Evolutionary conservation across 2,888 invertebrate species (phyloP).

Genomic region (Idaea dimidiata): DNA sequence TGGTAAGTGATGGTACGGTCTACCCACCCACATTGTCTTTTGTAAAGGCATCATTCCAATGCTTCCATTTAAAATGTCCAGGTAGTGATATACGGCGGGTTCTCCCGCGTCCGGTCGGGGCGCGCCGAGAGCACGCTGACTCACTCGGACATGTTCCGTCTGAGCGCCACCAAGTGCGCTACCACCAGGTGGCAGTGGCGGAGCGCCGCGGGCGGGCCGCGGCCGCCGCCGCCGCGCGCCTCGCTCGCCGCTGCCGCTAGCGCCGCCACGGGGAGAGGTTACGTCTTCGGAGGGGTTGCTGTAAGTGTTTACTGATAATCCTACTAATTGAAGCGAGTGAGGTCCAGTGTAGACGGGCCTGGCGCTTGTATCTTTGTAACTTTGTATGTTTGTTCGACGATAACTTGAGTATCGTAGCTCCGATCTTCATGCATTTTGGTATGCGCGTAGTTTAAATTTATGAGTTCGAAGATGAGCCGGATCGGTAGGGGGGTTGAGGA

Average conservation of each 20-base stretch:
- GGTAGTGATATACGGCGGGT: slow-evolving; percentile 72
- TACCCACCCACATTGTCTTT: too few relatives aligned
- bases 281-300: slow-evolving; percentile 92
- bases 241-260: slow-evolving; percentile 84
- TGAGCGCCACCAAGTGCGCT: slow-evolving; percentile 30
- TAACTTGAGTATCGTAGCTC: too few relatives aligned
- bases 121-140: slow-evolving; percentile 62
- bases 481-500: too few relatives aligned
- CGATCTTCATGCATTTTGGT: too few relatives aligned
- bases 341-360: too few relatives aligned
- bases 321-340: too few relatives aligned
- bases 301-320: slow-evolving; percentile 44
- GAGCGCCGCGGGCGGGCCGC: slow-evolving; percentile 34
- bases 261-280: slow-evolving; percentile 84
- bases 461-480: too few relatives aligned
- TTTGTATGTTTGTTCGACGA: too few relatives aligned
- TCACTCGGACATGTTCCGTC: slow-evolving; percentile 69
- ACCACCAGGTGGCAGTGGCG: slow-evolving; percentile 53
- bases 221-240: slow-evolving; percentile 87
- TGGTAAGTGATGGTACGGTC: too few relatives aligned
- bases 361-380: too few relatives aligned
- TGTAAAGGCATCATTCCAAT: not conserved
- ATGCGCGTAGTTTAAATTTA: too few relatives aligned
- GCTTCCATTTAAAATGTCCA: slow-evolving; percentile 26
- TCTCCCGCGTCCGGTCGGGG: slow-evolving; percentile 66